phyloP scores from a whole-genome alignment of 2,888 invertebrate species.

The Galeruca laticollis region DNA sequence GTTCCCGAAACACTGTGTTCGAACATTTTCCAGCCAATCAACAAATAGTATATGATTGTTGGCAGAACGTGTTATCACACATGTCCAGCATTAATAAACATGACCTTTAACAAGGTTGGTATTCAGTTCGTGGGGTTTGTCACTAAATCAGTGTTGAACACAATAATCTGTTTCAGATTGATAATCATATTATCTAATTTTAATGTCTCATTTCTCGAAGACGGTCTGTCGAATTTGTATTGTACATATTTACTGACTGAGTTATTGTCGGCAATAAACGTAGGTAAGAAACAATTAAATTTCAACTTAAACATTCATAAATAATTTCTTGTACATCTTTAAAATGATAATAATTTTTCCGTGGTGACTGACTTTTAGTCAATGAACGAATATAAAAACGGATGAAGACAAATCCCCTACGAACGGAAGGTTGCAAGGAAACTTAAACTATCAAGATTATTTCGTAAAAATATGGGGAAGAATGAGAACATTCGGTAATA shows the following conservation, averaged over 20 bases:
- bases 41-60: conserved; percentile 40
- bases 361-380: too few relatives aligned
- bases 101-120: conserved; percentile 29
- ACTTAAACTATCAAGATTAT: too few relatives aligned
- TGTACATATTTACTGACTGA: not conserved
- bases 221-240: not conserved
- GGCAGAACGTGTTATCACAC: conserved; percentile 32
- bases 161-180: not conserved
- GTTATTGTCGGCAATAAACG: too few relatives aligned
- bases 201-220: not conserved
- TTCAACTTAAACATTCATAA: too few relatives aligned
- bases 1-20: conserved; percentile 16
- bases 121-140: conserved; percentile 22
- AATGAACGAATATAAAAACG: too few relatives aligned
- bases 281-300: too few relatives aligned
- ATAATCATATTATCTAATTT: not conserved
- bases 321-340: too few relatives aligned
- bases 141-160: conserved; percentile 13
- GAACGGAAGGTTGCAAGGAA: too few relatives aligned
- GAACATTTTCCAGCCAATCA: conserved; percentile 28
- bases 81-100: conserved; percentile 38
- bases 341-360: too few relatives aligned
- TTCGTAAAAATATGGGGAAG: too few relatives aligned
- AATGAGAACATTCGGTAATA: too few relatives aligned
- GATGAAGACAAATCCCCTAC: too few relatives aligned